Evolutionary conservation across 1,140 invertebrate species (phyloP).

Genomic region (Drosophila virilis): DNA sequence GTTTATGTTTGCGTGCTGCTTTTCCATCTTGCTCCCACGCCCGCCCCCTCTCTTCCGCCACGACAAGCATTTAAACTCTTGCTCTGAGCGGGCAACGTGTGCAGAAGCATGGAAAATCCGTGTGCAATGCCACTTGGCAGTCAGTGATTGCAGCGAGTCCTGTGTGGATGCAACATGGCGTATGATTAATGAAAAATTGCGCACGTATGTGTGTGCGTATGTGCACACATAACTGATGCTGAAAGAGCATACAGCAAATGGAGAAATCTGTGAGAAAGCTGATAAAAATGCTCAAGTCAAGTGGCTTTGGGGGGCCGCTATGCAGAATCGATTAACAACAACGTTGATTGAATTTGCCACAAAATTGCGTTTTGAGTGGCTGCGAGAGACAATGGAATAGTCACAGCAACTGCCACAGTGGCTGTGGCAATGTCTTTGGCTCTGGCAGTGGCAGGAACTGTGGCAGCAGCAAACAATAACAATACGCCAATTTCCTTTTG

Average conservation of each 20-base stretch:
- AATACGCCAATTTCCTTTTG: conserved; percentile 57
- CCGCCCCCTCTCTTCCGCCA: neutral
- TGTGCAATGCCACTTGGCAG: conserved; percentile 69
- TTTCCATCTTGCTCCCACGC: no score
- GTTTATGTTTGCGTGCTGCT: conserved; percentile 18
- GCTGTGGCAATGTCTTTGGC: conserved; percentile 16
- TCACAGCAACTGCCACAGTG: conserved; percentile 19
- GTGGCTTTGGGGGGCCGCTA: neutral
- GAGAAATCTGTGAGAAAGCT: conserved; percentile 34
- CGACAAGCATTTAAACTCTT: neutral
- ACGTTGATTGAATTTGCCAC: conserved; percentile 76
- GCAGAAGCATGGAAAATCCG: conserved; percentile 77
- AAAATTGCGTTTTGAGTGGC: conserved; percentile 53
- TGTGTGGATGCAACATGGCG: conserved; percentile 73
- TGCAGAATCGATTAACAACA: conserved; percentile 73
- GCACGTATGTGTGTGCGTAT: conserved; percentile 11
- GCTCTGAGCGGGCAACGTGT: conserved; percentile 38
- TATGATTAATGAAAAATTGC: conserved; percentile 75
- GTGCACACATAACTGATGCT: conserved; percentile 1
- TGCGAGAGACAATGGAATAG: conserved; percentile 59
- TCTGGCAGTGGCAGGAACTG: conserved; percentile 20
- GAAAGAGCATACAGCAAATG: conserved; percentile 21
- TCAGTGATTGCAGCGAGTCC: conserved; percentile 40
- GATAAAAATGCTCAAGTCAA: conserved; percentile 39
- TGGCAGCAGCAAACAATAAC: conserved; percentile 42